phyloP scores from a whole-genome alignment of 2,113 vertebrate genomes.

The Malurus cyaneus region DNA sequence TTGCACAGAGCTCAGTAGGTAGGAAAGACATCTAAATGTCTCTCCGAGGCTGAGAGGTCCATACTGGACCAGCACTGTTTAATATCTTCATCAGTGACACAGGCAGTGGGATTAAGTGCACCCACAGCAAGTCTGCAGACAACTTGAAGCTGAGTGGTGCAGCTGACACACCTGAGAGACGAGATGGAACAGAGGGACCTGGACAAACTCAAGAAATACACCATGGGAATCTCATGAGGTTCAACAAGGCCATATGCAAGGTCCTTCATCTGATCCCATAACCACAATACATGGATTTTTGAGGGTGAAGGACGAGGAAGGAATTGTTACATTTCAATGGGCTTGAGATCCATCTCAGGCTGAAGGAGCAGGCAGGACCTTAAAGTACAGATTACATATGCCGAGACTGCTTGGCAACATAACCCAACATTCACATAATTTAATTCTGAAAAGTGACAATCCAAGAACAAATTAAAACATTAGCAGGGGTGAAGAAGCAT shows the following conservation, averaged over 20 bases:
- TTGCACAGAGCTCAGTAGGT: neutral
- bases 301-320: neutral
- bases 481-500: neutral
- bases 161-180: fast-evolving
- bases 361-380: neutral
- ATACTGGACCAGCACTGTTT: fast-evolving
- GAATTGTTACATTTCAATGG: neutral
- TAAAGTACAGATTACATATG: neutral
- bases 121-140: neutral
- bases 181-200: neutral
- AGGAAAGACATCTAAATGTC: neutral
- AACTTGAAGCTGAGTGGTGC: neutral
- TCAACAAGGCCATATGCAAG: neutral
- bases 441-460: neutral
- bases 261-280: neutral
- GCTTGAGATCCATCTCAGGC: neutral
- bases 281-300: neutral
- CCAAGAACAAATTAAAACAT: neutral
- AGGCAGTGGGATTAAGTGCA: neutral
- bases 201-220: neutral
- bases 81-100: neutral
- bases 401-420: fast-evolving
- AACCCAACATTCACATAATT: neutral
- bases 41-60: neutral
- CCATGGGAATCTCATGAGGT: neutral